Evolutionary conservation across 2,888 invertebrate species (phyloP).

Genomic region (Pristionchus arcanus): DNA sequence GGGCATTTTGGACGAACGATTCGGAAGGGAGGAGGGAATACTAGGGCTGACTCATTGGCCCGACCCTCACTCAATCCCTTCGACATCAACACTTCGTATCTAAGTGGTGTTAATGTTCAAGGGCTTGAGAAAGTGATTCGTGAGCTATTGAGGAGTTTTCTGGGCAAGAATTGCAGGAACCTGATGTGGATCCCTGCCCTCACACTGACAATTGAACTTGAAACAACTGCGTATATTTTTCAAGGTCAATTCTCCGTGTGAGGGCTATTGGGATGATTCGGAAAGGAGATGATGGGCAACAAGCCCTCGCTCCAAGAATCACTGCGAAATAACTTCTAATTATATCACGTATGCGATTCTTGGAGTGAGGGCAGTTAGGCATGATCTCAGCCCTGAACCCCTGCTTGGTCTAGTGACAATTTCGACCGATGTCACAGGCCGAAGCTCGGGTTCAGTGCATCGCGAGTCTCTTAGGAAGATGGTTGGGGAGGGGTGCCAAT

Average conservation of each 20-base stretch:
- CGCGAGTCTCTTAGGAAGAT: not conserved
- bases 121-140: not conserved
- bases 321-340: no score
- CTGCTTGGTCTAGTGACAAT: not conserved
- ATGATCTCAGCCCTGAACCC: constrained; percentile 6
- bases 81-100: no score
- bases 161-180: not conserved
- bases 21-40: no score
- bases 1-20: not conserved
- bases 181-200: not conserved
- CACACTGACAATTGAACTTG: not conserved
- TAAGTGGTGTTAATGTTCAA: no score
- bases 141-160: not conserved
- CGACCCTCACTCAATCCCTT: no score
- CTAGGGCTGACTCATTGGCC: no score
- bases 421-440: not conserved
- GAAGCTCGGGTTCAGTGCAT: not conserved
- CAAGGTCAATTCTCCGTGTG: not conserved
- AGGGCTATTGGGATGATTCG: not conserved
- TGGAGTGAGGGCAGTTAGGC: not conserved
- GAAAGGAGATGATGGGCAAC: no score
- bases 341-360: no score
- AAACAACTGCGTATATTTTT: not conserved
- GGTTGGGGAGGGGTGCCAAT: not conserved
- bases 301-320: no score